A percentile compares a stretch with the other conserved stretches of the same genome.
These are phyloP conservation scores for Rutilus rutilus DNA, from an alignment of 2,113 vertebrate species.

Conservation along the genomic window DNA sequence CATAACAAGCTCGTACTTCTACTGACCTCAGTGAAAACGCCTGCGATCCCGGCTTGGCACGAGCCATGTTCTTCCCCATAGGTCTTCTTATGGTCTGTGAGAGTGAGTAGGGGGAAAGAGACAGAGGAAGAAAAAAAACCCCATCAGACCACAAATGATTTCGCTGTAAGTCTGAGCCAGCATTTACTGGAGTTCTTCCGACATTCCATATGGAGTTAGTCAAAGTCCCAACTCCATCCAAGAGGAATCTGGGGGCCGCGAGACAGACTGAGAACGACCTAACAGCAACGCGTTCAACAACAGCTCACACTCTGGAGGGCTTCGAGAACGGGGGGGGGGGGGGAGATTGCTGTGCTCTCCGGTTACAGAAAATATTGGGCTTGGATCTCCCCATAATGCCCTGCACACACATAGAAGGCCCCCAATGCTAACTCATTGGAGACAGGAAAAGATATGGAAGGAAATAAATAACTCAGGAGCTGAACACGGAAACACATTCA, in stretches of 20 bases:
- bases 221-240: conserved; percentile 71
- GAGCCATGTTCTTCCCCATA: conserved; percentile 98
- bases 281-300: conserved; percentile 63
- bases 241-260: conserved; percentile 69
- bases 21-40: conserved; percentile 93
- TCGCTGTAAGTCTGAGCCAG: conserved; percentile 75
- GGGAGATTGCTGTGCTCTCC: conserved; percentile 57
- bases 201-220: conserved; percentile 80
- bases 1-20: conserved; percentile 47
- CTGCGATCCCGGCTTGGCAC: conserved; percentile 95
- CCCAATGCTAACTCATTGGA: conserved; percentile 53
- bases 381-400: conserved; percentile 70
- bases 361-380: conserved; percentile 75
- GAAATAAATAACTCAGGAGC: conserved; percentile 58
- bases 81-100: conserved; percentile 96
- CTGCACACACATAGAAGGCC: conserved; percentile 58
- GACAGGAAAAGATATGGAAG: conserved; percentile 61
- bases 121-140: conserved; percentile 37
- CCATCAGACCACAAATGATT: conserved; percentile 74
- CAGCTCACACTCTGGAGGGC: conserved; percentile 57
- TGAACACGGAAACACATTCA: conserved; percentile 51
- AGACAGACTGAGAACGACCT: conserved; percentile 54
- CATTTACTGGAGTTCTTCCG: conserved; percentile 75
- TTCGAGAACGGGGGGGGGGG: conserved; percentile 1
- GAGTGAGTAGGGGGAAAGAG: conserved; percentile 64